Base-by-base conservation (phyloP, 2,888 invertebrate species). In the Pyrrhosoma nymphula region DNA sequence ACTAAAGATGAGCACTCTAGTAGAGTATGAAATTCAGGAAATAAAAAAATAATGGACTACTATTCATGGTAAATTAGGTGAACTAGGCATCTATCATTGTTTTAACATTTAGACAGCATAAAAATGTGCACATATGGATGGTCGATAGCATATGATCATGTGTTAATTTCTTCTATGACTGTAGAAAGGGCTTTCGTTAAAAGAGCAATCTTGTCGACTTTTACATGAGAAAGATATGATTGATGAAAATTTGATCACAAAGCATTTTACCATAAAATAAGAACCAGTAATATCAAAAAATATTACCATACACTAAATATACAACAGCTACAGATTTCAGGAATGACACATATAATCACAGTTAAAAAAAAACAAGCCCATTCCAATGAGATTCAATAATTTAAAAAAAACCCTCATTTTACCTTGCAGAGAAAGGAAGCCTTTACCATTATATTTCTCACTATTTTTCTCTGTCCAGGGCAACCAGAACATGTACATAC, bases 71-170 rank as follows among this genome's bases (percentile, higher is more conserved):
- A 82, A 82, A 82, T 35, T 35, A 35, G 26, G 69, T 69, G 26
- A 60, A 1, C 23, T 35, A 75, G 10, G 23, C n/a, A 35, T 35
- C 82, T 82, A 82, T 82, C 69, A 82, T 82, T 35, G 35, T 35
- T 35, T 1, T 82, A 35, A 82, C 82, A 82, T 26, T 82, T 30
- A 82, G 82, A 82, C 35, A 23, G 12, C 35, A 35, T 69, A 6
- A 93, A 93, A 93, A 93, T 63, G 93, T 93, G 93, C 93, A 93
- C 69, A 69, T 93, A 93, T 93, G 26, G 47, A n/a, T 93, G 93
- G 35, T 26, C 69, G 47, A 47, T 69, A 69, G 39, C 35, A 35
- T 69, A 63, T n/a, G n/a, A 69, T 26, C n/a, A 93, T 55, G n/a
- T 47, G 47, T 26, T 69, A 47, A 47, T n/a, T n/a, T 69, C 93